Evolutionary conservation across 2,888 invertebrate species (phyloP).

Genomic region (Caenorhabditis drosophilae): DNA sequence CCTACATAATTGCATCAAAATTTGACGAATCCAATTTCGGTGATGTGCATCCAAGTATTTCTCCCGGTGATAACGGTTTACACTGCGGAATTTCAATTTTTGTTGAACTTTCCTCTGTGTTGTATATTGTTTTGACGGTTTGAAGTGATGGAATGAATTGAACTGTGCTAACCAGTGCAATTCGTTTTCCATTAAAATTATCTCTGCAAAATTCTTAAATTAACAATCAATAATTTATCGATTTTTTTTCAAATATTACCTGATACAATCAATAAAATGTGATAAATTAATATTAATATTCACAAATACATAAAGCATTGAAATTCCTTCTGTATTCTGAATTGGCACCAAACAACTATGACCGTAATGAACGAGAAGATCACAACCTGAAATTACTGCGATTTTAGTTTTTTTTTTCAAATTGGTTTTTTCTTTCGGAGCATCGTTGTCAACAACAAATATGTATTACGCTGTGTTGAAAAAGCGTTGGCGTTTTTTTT

Average conservation of each 20-base stretch:
- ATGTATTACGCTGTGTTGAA: too few species aligned
- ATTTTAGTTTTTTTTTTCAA: too few species aligned
- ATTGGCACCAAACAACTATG: constrained; percentile 82
- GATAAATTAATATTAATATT: constrained; percentile 93
- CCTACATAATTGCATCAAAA: constrained; percentile 77
- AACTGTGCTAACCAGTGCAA: constrained; percentile 93
- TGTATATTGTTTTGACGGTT: constrained; percentile 34
- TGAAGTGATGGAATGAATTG: constrained; percentile 92
- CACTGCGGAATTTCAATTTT: constrained; percentile 78
- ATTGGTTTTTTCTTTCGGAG: too few species aligned
- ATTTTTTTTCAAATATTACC: too few species aligned
- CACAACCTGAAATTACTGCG: constrained; percentile 55
- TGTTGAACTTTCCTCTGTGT: constrained; percentile 55
- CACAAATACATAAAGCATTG: constrained; percentile 95
- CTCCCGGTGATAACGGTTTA: constrained; percentile 93
- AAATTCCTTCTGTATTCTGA: constrained; percentile 76
- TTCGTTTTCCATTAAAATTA: constrained; percentile 68
- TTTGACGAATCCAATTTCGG: constrained; percentile 76
- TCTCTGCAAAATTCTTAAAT: too few species aligned
- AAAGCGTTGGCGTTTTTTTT: too few species aligned
- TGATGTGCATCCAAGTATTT: constrained; percentile 97
- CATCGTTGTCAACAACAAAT: too few species aligned
- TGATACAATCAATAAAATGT: constrained; percentile 88
- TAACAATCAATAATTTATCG: too few species aligned
- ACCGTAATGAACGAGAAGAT: constrained; percentile 83